Percentiles rank a stretch among this genome's conserved stretches.
Evolutionary conservation across 2,113 vertebrate genomes (phyloP).

Genomic region (Spea multiplicata): DNA sequence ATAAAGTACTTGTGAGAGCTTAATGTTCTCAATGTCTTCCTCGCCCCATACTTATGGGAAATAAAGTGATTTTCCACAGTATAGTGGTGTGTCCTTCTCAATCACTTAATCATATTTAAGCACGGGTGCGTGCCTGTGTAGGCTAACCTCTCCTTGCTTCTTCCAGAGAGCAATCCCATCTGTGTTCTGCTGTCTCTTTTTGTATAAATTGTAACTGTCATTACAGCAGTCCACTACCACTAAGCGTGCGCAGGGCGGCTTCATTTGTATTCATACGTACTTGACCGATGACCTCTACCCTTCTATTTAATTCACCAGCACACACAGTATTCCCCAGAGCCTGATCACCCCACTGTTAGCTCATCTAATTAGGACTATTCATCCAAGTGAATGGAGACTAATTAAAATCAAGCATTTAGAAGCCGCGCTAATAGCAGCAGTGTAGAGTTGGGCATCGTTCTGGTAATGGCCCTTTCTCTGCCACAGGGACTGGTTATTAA

Average conservation of each 20-base stretch:
- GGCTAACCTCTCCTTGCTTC: neutral
- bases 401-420: constrained; percentile 60
- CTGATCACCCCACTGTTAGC: constrained; percentile 67
- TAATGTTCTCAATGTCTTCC: neutral
- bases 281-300: constrained; percentile 67
- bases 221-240: constrained; percentile 47
- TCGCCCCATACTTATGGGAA: neutral
- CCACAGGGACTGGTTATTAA: constrained; percentile 7
- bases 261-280: constrained; percentile 72
- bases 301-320: constrained; percentile 59
- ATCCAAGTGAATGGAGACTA: constrained; percentile 67
- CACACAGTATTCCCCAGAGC: constrained; percentile 60
- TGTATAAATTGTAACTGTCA: constrained; percentile 59
- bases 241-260: constrained; percentile 36
- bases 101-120: neutral
- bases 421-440: constrained; percentile 25
- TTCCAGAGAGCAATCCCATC: constrained; percentile 39
- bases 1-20: no score
- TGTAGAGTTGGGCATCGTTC: constrained; percentile 29
- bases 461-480: constrained; percentile 16
- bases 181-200: constrained; percentile 53
- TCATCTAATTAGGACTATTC: constrained; percentile 64
- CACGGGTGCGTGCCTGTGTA: neutral
- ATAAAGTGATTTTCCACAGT: no score
- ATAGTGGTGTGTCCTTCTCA: neutral